Conservation (phyloP, 1,140 invertebrate species). For the Zaprionus ghesquierei region DNA sequence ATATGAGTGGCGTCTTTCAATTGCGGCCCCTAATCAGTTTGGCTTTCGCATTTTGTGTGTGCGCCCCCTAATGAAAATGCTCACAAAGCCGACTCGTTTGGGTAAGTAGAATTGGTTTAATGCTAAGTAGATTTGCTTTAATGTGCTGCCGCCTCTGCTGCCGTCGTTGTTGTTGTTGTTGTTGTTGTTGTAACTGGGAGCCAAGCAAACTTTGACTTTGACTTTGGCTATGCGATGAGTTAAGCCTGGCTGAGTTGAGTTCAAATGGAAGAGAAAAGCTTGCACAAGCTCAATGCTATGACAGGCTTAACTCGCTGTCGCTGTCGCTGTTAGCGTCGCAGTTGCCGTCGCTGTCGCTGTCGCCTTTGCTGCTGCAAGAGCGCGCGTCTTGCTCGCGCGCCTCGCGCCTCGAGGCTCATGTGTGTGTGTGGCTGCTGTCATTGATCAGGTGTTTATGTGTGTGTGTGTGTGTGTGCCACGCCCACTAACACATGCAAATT, state of each 20-base stretch:
- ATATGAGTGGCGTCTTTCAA: conserved; percentile 44
- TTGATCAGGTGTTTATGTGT: conserved; percentile 24
- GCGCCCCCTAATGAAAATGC: conserved; percentile 41
- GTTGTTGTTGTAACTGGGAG: background rate
- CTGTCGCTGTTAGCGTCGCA: background rate
- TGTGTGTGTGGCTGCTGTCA: background rate
- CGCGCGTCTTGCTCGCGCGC: background rate
- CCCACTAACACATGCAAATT: conserved; percentile 23
- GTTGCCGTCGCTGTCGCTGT: background rate
- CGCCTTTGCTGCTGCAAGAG: background rate
- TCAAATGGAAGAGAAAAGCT: conserved; percentile 41
- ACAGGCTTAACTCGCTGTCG: conserved; percentile 26
- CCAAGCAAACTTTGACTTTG: conserved; percentile 29
- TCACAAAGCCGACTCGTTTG: conserved; percentile 22
- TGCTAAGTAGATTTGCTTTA: conserved; percentile 71
- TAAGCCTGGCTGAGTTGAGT: conserved; percentile 35
- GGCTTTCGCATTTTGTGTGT: conserved; percentile 68
- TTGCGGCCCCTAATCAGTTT: conserved; percentile 70
- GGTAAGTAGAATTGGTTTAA: conserved; percentile 65
- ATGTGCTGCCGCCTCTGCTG: conserved; percentile 37
- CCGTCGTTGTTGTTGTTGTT: conserved; percentile 7
- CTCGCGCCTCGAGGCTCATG: background rate
- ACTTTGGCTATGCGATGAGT: conserved; percentile 31
- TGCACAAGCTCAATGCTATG: conserved; percentile 37
- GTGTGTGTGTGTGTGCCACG: conserved; percentile 22